Conservation (phyloP, 2,888 invertebrate genomes). For the Anthophora plumipes region DNA sequence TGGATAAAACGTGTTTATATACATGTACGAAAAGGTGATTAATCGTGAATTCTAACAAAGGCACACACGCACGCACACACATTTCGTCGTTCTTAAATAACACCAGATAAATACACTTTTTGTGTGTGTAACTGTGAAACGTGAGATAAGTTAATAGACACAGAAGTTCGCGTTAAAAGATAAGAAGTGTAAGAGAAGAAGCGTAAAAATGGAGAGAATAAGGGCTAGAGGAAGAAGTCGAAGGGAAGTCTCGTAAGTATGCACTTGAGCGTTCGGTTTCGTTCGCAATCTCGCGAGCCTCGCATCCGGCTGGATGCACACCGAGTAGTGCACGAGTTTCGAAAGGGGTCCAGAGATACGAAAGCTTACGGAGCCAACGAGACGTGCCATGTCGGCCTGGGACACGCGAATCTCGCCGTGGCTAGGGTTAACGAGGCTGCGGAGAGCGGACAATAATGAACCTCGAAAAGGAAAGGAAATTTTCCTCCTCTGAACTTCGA, state of each 20-base stretch:
- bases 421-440: conserved; percentile 64
- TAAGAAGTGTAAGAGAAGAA: not conserved
- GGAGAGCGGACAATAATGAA: conserved; percentile 65
- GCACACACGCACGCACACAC: too few relatives aligned
- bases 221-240: conserved; percentile 6
- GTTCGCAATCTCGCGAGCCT: conserved; percentile 54
- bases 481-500: conserved; percentile 27
- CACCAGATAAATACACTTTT: too few relatives aligned
- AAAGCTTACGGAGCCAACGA: conserved; percentile 56
- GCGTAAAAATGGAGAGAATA: not conserved
- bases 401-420: conserved; percentile 45
- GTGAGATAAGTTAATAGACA: not conserved
- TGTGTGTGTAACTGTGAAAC: too few relatives aligned
- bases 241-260: conserved; percentile 41
- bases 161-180: not conserved
- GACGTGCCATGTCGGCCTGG: conserved; percentile 41
- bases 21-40: too few relatives aligned
- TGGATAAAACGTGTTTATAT: too few relatives aligned
- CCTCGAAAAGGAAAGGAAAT: conserved; percentile 55
- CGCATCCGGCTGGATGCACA: conserved; percentile 62
- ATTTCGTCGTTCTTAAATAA: too few relatives aligned
- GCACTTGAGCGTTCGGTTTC: conserved; percentile 63
- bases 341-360: conserved; percentile 49
- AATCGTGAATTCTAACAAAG: too few relatives aligned
- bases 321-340: conserved; percentile 55